A percentile compares a stretch with the other conserved stretches of the same genome.
These are phyloP conservation scores for Drepana arcuata DNA, from an alignment of 1,140 invertebrate genomes.

Conservation along the genomic window DNA sequence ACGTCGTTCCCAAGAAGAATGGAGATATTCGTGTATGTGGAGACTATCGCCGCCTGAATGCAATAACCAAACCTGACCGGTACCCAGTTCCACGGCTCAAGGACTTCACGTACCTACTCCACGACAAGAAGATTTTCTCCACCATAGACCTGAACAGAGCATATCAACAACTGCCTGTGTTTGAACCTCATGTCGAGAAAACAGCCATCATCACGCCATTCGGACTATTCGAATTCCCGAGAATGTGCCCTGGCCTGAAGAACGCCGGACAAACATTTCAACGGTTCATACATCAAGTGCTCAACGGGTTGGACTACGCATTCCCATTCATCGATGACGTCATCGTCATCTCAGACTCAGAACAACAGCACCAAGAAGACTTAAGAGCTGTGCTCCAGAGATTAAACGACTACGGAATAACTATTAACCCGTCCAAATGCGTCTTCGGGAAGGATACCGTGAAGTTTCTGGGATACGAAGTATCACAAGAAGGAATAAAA, in stretches of 20 bases:
- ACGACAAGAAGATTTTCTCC: too few relatives aligned
- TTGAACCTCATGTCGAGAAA: too few relatives aligned
- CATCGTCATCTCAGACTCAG: neutral
- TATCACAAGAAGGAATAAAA: slow-evolving; percentile 1
- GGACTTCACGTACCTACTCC: slow-evolving; percentile 3
- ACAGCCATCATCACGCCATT: too few relatives aligned
- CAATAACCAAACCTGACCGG: neutral
- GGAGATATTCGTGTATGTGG: neutral
- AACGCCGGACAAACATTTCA: neutral
- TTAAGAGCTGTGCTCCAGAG: slow-evolving; percentile 1
- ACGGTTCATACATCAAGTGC: too few relatives aligned
- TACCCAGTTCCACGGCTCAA: slow-evolving; percentile 1
- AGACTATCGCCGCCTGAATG: slow-evolving; percentile 1
- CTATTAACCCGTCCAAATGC: slow-evolving; percentile 7
- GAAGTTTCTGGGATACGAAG: slow-evolving; percentile 7
- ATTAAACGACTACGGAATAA: slow-evolving; percentile 4
- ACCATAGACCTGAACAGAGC: too few relatives aligned
- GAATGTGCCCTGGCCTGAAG: neutral
- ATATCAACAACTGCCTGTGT: too few relatives aligned
- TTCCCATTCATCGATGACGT: neutral
- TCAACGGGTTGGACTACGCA: neutral
- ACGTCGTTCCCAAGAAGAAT: too few relatives aligned
- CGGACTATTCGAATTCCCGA: too few relatives aligned
- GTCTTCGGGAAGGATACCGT: slow-evolving; percentile 2
- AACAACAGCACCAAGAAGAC: neutral